Conservation (phyloP, 2,113 vertebrate species). For the Dromiciops gliroides region DNA sequence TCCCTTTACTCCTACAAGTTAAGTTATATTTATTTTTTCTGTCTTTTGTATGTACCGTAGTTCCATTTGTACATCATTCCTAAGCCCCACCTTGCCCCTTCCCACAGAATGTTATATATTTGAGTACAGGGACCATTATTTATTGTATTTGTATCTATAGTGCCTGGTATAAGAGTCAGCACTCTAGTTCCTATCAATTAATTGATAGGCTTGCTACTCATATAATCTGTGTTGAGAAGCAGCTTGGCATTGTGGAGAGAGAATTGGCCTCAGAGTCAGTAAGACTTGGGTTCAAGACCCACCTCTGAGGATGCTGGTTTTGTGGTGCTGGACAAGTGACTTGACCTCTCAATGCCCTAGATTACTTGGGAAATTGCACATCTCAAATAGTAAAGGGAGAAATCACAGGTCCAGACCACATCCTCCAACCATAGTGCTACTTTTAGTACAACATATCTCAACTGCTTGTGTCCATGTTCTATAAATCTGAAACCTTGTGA, state of each 20-base stretch:
- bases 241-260: background rate
- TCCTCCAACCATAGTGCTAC: background rate
- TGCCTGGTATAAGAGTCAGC: background rate
- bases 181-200: background rate
- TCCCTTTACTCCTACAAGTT: background rate
- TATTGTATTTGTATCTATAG: background rate
- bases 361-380: background rate
- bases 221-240: background rate
- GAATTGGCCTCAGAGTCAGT: background rate
- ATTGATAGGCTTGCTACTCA: background rate
- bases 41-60: background rate
- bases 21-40: background rate
- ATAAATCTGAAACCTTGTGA: background rate
- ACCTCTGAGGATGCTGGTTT: background rate
- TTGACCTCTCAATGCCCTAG: background rate
- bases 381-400: background rate
- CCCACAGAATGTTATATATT: background rate
- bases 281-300: background rate
- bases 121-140: background rate
- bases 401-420: background rate
- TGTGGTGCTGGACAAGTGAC: background rate
- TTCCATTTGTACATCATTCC: background rate
- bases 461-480: conserved; percentile 1
- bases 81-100: background rate
- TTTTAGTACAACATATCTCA: background rate